Conservation (phyloP, 2,113 vertebrate genomes). For the Pygoscelis adeliae region DNA sequence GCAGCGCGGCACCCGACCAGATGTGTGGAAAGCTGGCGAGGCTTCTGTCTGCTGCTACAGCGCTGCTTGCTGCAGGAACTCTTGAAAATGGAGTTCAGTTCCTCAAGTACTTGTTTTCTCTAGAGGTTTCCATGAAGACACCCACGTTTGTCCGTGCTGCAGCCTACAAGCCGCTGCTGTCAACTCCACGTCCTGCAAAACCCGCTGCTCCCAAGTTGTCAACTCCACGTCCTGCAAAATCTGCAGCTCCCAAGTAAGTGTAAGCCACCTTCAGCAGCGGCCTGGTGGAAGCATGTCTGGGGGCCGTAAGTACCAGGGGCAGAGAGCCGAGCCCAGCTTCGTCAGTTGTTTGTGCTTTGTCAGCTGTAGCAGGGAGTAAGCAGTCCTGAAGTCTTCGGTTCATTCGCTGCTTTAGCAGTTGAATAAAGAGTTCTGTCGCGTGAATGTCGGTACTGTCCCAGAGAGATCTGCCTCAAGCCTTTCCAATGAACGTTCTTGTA, state of each 20-base stretch:
- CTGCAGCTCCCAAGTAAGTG: constrained; percentile 45
- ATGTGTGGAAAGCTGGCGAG: background rate
- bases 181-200: background rate
- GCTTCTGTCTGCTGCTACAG: background rate
- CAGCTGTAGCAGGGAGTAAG: background rate
- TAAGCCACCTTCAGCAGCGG: background rate
- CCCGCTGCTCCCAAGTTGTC: background rate
- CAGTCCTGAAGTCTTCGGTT: background rate
- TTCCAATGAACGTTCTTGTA: rapidly evolving
- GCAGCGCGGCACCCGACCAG: background rate
- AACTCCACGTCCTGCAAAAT: background rate
- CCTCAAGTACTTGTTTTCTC: background rate
- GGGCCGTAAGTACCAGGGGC: no score
- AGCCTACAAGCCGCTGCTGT: background rate
- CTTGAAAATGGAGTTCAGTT: background rate
- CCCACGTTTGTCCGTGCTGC: background rate
- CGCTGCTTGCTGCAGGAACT: background rate
- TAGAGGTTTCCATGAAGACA: constrained; percentile 36
- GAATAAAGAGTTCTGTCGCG: background rate
- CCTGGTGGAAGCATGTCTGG: background rate
- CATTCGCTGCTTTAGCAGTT: background rate
- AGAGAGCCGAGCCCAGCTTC: background rate
- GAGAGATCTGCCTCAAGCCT: background rate
- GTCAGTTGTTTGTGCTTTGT: background rate
- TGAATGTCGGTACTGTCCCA: background rate